Evolutionary conservation across 2,797 vertebrate genomes (phyloP), one percentile per base, ranked within the genome.

Genomic region (Lacerta agilis): DNA sequence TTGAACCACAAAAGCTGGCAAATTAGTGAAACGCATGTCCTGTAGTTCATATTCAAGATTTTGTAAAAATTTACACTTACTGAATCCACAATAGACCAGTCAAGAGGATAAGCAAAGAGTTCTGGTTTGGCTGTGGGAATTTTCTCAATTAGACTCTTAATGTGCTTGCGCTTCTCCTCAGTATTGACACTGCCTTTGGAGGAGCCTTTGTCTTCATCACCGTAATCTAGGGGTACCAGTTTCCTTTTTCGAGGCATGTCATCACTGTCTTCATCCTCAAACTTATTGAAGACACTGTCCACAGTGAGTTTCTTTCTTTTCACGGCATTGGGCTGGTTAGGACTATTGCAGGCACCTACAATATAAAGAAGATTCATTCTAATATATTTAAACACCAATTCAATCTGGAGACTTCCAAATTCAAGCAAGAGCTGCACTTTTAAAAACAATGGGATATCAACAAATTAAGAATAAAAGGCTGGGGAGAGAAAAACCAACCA

Each of bases 131-230:
- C 98, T 1, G 99, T 99, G 78, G 99, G 99, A 71, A 99, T 99
- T 97, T 99, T 99, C 94, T 99, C 99, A 36, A 99, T 99, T 33
- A 99, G 98, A 95, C 98, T 99, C 95, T 99, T 99, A 94, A 99
- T 99, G 96, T 99, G 98, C 95, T 99, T 99, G 75, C 98, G 98
- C 92, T 99, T 99, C 96, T 99, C 99, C 95, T 99, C 99, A 0
- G 98, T 97, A 94, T 99, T 98, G 82, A 98, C 98, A 3, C 96
- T 97, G 96, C 98, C 99, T 96, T 99, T 99, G 86, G 98, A 97
- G 73, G 94, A 97, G 89, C 97, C 96, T 96, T 99, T 99, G 94
- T 99, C 98, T 78, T 99, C 99, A 8, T 99, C 99, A 64, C 98
- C 98, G 75, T 99, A 99, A 96, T 99, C 99, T 96, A 99, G 93